Conservation (phyloP, 2,888 invertebrate genomes). For the Seira ritae region DNA sequence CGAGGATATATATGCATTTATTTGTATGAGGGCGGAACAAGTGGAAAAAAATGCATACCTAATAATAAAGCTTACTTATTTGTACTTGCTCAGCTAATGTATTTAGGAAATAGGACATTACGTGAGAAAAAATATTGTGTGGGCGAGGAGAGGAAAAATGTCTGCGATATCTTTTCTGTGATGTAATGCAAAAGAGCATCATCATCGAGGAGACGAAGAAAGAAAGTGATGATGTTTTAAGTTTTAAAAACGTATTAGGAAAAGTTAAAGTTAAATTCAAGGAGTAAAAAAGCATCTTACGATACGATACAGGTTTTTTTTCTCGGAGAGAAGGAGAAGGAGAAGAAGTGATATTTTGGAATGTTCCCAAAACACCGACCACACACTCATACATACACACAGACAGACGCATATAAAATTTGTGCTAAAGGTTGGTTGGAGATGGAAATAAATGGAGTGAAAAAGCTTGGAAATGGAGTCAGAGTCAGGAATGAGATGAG, state of each 20-base stretch:
- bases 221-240: background rate
- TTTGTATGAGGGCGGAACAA: background rate
- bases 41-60: conserved; percentile 21
- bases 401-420: no score
- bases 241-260: conserved; percentile 27
- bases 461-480: background rate
- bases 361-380: conserved; percentile 62
- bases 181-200: no score
- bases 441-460: no score
- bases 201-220: no score
- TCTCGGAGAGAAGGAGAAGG: conserved; percentile 12
- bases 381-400: conserved; percentile 39
- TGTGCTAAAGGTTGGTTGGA: no score
- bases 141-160: conserved; percentile 25
- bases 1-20: no score
- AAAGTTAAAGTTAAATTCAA: background rate
- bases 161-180: no score
- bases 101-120: conserved; percentile 44
- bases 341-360: conserved; percentile 52
- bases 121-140: conserved; percentile 42
- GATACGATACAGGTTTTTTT: no score
- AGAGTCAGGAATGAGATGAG: conserved; percentile 21
- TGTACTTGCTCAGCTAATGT: conserved; percentile 19
- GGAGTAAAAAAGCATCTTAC: background rate
- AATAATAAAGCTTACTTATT: background rate